Evolutionary conservation across 2,797 vertebrate species (phyloP).

Genomic region (Pyrocephalus nanus): DNA sequence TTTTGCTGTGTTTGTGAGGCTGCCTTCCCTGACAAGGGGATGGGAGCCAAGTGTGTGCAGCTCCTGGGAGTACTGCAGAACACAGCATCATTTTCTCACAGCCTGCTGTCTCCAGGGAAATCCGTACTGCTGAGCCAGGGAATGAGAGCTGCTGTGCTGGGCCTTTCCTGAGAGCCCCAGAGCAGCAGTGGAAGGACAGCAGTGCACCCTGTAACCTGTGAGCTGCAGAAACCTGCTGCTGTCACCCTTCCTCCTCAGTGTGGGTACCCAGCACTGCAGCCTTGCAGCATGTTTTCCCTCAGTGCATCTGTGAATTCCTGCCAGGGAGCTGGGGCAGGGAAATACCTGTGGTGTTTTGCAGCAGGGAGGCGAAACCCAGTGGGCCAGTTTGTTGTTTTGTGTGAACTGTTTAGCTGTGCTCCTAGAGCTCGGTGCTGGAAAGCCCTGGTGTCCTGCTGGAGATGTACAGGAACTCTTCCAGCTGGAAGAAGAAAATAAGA

Average conservation of each 20-base stretch:
- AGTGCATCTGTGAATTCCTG: neutral
- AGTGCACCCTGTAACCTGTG: neutral
- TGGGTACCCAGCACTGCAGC: neutral
- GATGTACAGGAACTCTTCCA: neutral
- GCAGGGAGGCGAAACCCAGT: neutral
- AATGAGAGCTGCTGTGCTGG: neutral
- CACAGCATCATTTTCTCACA: accelerated
- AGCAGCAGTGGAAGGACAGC: neutral
- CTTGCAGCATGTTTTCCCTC: neutral
- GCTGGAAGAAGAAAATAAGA: neutral
- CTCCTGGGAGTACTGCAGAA: neutral
- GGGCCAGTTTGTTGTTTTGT: neutral
- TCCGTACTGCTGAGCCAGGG: accelerated
- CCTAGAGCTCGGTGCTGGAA: neutral
- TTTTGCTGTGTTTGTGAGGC: neutral
- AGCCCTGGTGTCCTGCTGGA: neutral
- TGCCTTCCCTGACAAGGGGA: neutral
- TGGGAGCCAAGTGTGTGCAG: accelerated
- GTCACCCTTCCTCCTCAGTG: neutral
- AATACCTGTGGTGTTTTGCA: neutral
- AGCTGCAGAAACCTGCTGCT: neutral
- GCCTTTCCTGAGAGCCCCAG: neutral
- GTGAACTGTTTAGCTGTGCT: neutral
- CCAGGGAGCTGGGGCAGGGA: neutral
- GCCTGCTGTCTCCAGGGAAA: neutral